Percentiles rank a stretch among this genome's conserved stretches.
These are phyloP conservation scores for Acrossocheilus wenchowensis DNA, from an alignment of 2,797 vertebrate genomes.

Conservation along the genomic window DNA sequence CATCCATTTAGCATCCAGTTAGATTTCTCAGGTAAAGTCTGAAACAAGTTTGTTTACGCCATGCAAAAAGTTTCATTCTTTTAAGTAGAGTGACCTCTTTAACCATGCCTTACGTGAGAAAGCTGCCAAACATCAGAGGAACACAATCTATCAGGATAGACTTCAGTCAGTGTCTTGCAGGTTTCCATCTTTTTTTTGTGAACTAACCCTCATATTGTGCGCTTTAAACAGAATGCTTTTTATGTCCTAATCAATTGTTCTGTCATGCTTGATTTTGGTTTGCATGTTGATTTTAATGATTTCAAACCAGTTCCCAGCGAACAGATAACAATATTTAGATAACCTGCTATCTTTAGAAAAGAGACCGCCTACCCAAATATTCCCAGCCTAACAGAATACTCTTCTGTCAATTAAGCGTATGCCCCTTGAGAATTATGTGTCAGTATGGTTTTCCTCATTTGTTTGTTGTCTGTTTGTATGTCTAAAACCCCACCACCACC, in stretches of 20 bases:
- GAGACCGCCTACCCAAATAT: conserved; percentile 39
- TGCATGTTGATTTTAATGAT: conserved; percentile 55
- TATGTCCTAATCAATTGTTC: conserved; percentile 71
- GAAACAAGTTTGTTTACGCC: neutral
- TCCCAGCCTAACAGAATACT: conserved; percentile 9
- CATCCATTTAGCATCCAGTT: neutral
- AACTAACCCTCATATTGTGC: conserved; percentile 73
- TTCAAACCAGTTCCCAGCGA: conserved; percentile 18
- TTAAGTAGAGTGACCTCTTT: conserved; percentile 30
- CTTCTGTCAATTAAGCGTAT: conserved; percentile 33
- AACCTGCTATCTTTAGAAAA: conserved; percentile 41
- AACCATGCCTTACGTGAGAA: conserved; percentile 10
- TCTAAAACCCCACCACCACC: conserved; percentile 43
- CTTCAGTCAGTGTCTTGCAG: conserved; percentile 48
- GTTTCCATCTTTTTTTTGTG: conserved; percentile 68
- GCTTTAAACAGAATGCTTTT: conserved; percentile 71
- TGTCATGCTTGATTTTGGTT: conserved; percentile 70
- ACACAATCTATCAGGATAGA: conserved; percentile 48
- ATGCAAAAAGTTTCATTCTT: neutral
- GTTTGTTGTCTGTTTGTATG: conserved; percentile 45
- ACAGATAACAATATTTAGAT: conserved; percentile 44
- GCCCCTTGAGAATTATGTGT: conserved; percentile 25
- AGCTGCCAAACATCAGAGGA: conserved; percentile 29
- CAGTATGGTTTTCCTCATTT: conserved; percentile 44
- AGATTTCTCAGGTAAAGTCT: neutral